Evolutionary conservation across 1,140 invertebrate genomes (phyloP), one percentile per base, ranked within the genome.

Genomic region (Tetramorium parvispinum): DNA sequence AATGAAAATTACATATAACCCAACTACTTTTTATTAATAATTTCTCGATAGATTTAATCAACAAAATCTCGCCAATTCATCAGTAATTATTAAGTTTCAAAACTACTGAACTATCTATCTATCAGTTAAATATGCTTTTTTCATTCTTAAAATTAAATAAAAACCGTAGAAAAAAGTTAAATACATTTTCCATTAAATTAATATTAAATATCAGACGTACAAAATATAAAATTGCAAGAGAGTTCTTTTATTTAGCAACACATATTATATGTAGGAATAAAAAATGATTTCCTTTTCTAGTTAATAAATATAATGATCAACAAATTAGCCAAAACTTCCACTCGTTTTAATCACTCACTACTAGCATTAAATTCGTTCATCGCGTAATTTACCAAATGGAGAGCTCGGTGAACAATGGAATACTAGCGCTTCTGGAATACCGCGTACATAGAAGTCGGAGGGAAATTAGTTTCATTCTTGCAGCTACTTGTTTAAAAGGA

Each of bases 391-490:
- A 27, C 46, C 85, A 37, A 66, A 87, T 40, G 27, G n/a, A 18
- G 37, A 83, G 49, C 73, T 75, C 68, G 32, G n/a, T 61, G 13
- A 53, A 49, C 43, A 73, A 79, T 57, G 66, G 43, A 88, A 40
- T 63, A 71, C 24, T 40, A 3, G 63, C 57, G 18, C n/a, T 83
- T 37, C 27, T 43, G 21, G 76, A 46, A 73, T 81, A 18, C 16
- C 27, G 75, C 57, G 57, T 61, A 59, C 55, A 40, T 82, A 37
- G 66, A 82, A 83, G 68, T 83, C 53, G 53, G 53, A 46, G 18
- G 66, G 66, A 83, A 83, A 83, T 83, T 83, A 83, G 79, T 83
- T 83, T 83, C 79, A 83, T 83, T 83, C 68, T 83, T 75, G 79
- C 79, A 73, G 55, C 70, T 59, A 82, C 79, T 73, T 83, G 79